Evolutionary conservation across 2,888 invertebrate genomes (phyloP), one percentile per base, ranked within the genome.

Genomic region (Endomychus coccineus): DNA sequence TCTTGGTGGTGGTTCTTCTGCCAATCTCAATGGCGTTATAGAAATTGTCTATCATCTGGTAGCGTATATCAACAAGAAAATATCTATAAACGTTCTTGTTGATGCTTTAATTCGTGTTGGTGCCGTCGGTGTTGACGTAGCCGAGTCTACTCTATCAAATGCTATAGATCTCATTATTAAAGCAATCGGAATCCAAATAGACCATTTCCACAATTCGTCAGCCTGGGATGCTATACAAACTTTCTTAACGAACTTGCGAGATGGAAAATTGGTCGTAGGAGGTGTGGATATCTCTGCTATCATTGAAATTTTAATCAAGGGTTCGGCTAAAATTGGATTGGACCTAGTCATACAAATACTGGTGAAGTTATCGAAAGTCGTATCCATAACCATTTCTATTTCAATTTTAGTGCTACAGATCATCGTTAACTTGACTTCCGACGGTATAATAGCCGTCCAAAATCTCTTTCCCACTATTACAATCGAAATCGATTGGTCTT

Each of bases 211-310:
- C 3, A 3, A 3, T 22, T 3, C 3, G 3, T n/a, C n/a, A 11
- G 3, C n/a, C 3, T 22, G 22, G 22, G 3, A 3, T 3, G 3
- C 11, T 2, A n/a, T 5, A 7, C 3, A 4, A 10, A n/a, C n/a
- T n/a, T n/a, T n/a, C n/a, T n/a, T n/a, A n/a, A n/a, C n/a, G n/a
- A n/a, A n/a, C n/a, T n/a, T n/a, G n/a, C n/a, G n/a, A 12, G 10
- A 37, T 10, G 36, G 31, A 15, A 37, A 25, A 10, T 16, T 37
- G 2, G 10, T 31, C 3, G 15, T 37, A n/a, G 25, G 25, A 16
- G 36, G 31, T 16, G 29, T 37, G 4, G 31, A 37, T 10, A 31
- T 37, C 21, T 37, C 36, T 2, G 27, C 31, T 10, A 32, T 37
- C 1, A 37, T 37, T 6, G 31, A 25, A 14, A 4, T 29, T 14